Conservation (phyloP, 2,113 vertebrate genomes). For the Capreolus pygargus region DNA sequence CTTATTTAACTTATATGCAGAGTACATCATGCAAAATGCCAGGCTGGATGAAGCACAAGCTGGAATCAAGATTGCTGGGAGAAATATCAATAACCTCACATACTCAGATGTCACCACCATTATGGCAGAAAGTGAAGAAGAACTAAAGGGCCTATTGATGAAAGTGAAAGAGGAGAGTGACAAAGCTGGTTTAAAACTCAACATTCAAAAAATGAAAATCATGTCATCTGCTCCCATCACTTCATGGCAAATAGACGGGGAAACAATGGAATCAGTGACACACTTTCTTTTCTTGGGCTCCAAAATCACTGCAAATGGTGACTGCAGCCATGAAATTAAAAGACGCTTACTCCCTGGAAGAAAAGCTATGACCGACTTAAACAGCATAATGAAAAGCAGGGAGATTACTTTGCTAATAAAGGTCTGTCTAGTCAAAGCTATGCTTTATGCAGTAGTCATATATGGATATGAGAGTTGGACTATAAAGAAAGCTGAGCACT, state of each 20-base stretch:
- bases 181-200: neutral
- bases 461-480: neutral
- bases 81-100: neutral
- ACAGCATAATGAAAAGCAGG: neutral
- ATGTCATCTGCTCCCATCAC: neutral
- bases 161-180: neutral
- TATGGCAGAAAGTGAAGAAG: neutral
- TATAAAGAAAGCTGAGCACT: neutral
- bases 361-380: neutral
- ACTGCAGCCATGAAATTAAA: neutral
- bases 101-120: neutral
- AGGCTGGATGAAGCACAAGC: neutral
- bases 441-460: neutral
- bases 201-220: neutral
- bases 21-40: accelerated
- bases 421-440: neutral
- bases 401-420: neutral
- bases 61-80: neutral
- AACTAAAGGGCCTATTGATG: neutral
- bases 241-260: neutral
- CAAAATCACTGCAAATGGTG: neutral
- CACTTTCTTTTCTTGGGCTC: neutral
- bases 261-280: neutral
- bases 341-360: accelerated
- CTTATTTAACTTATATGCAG: neutral